phyloP scores from a whole-genome alignment of 2,888 invertebrate genomes.

The Steinernema hermaphroditum region DNA sequence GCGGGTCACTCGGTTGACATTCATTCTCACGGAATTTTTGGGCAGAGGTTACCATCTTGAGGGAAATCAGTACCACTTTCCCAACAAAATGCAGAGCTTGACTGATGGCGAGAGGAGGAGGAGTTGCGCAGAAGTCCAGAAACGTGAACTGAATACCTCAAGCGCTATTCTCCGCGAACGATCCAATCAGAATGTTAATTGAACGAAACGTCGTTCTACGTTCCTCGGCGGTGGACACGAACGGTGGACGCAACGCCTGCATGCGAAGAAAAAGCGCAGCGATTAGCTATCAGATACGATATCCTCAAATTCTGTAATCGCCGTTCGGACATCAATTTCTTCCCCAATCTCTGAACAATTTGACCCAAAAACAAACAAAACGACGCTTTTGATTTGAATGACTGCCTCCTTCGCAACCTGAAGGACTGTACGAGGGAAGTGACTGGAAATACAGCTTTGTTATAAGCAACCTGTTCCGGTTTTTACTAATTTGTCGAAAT shows the following conservation, averaged over 20 bases:
- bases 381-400: not conserved
- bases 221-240: not conserved
- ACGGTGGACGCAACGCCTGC: not conserved
- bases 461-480: conserved; percentile 24
- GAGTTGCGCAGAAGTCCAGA: not conserved
- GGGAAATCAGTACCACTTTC: too few relatives aligned
- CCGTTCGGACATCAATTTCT: conserved; percentile 15
- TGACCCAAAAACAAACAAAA: conserved; percentile 16
- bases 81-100: too few relatives aligned
- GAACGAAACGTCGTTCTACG: conserved; percentile 26
- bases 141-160: not conserved
- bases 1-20: not conserved
- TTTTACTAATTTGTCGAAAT: conserved; percentile 13
- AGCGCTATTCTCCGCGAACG: conserved; percentile 16
- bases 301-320: conserved; percentile 1
- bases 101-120: not conserved
- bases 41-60: too few relatives aligned
- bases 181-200: conserved; percentile 25
- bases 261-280: conserved; percentile 12
- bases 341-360: not conserved
- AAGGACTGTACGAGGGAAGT: not conserved
- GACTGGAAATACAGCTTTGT: not conserved
- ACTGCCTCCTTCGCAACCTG: not conserved
- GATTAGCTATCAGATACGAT: conserved; percentile 26
- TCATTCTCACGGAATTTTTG: too few relatives aligned